Evolutionary conservation across 2,888 invertebrate genomes (phyloP).

Genomic region (Sesia bembeciformis): DNA sequence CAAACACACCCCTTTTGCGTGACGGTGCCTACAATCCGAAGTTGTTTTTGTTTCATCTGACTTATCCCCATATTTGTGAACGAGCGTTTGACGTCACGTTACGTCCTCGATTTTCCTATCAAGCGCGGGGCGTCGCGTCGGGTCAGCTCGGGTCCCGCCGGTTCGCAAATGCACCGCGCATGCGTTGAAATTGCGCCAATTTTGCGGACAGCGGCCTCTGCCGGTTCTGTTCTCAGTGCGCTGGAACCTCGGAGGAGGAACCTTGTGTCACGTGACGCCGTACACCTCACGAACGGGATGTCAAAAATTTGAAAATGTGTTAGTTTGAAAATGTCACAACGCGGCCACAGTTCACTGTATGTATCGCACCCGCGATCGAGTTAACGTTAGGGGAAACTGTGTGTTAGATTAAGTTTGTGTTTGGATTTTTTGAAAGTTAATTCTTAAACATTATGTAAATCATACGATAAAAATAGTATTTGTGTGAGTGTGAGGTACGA

Average conservation of each 20-base stretch:
- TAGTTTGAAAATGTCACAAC: conserved; percentile 48
- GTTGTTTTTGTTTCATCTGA: conserved; percentile 56
- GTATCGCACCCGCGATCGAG: conserved; percentile 16
- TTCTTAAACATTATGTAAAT: neutral
- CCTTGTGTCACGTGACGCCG: conserved; percentile 51
- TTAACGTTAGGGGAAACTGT: conserved; percentile 7
- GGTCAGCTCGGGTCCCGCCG: conserved; percentile 59
- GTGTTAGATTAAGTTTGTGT: conserved; percentile 11
- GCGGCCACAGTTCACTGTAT: conserved; percentile 19
- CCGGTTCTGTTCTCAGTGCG: conserved; percentile 48
- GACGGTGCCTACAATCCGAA: neutral
- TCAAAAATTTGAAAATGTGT: conserved; percentile 56
- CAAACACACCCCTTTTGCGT: too few species aligned
- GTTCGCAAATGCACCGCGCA: conserved; percentile 54
- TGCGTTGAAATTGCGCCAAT: conserved; percentile 72
- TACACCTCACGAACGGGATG: conserved; percentile 41
- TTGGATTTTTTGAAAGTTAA: conserved; percentile 7
- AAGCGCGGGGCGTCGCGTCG: conserved; percentile 60
- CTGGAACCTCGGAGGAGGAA: conserved; percentile 44
- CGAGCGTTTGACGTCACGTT: conserved; percentile 64
- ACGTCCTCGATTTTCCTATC: conserved; percentile 71
- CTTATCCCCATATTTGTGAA: conserved; percentile 38
- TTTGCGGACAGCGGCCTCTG: conserved; percentile 65
- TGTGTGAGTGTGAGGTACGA: conserved; percentile 18
- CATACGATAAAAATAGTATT: conserved; percentile 5